Conservation (phyloP, 2,797 vertebrate genomes). For the Enteromius trimaculatus region DNA sequence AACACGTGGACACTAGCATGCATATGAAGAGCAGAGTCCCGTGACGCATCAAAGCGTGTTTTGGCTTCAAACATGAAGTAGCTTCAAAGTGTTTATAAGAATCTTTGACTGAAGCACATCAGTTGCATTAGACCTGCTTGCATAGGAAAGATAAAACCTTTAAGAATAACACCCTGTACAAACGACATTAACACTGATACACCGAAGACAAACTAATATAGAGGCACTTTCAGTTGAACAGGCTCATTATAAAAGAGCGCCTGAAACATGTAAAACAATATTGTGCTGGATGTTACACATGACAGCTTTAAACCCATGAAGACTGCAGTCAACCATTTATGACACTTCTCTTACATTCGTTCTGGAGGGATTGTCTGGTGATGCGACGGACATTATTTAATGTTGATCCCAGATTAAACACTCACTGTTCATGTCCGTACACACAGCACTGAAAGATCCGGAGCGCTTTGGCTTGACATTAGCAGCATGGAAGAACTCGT, state of each 20-base stretch:
- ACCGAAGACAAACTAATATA: background rate
- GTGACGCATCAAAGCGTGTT: background rate
- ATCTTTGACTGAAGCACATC: background rate
- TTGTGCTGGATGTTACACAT: background rate
- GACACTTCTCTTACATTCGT: background rate
- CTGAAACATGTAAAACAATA: background rate
- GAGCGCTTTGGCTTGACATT: slow-evolving; percentile 1
- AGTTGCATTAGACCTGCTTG: background rate
- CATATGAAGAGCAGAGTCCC: background rate
- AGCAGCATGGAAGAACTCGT: slow-evolving; percentile 3
- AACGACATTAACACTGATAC: background rate
- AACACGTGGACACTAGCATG: background rate
- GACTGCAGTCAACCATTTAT: background rate
- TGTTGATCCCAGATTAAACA: background rate
- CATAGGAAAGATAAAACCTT: background rate
- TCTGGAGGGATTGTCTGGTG: background rate
- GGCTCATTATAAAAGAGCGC: background rate
- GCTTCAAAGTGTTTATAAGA: background rate
- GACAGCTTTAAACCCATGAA: background rate
- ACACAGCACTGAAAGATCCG: background rate
- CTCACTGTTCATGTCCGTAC: background rate
- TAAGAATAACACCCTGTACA: background rate
- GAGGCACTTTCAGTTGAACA: background rate
- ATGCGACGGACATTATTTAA: background rate
- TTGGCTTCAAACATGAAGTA: background rate